Conservation (phyloP, 2,113 vertebrate genomes). For the Oncorhynchus masou region DNA sequence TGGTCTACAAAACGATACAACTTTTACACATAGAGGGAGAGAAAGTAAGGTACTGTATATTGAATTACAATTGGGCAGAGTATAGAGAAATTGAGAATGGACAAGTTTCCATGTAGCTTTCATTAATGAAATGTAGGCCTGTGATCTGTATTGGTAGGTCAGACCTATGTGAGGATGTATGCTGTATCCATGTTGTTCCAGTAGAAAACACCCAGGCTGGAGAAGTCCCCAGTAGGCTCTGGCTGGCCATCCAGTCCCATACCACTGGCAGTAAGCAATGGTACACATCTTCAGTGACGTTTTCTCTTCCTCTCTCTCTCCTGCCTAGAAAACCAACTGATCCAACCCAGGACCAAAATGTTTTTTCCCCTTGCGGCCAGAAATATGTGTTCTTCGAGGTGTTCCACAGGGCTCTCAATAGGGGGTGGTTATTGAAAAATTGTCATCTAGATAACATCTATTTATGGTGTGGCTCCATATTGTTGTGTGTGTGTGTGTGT, state of each 20-base stretch:
- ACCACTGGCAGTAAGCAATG: constrained; percentile 41
- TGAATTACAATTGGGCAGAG: constrained; percentile 9
- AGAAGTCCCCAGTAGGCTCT: not conserved
- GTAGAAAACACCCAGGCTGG: not conserved
- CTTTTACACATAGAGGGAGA: not conserved
- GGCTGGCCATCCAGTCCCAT: not conserved
- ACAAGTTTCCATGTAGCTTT: constrained; percentile 16
- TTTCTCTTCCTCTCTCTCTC: constrained; percentile 33
- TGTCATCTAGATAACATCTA: constrained; percentile 62
- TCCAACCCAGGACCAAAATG: constrained; percentile 9
- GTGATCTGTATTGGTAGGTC: constrained; percentile 6
- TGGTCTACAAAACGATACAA: constrained; percentile 1
- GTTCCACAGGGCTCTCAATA: constrained; percentile 11
- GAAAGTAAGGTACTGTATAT: constrained; percentile 15
- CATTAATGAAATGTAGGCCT: constrained; percentile 12
- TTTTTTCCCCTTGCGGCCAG: constrained; percentile 27
- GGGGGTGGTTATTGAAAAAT: constrained; percentile 33
- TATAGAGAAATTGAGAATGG: not conserved
- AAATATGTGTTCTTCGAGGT: not conserved
- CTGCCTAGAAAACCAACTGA: not conserved
- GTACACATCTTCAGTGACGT: constrained; percentile 14
- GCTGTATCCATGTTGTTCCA: not conserved
- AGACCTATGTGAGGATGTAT: not conserved
- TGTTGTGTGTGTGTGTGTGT: not conserved
- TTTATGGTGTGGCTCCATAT: constrained; percentile 46